phyloP scores from a whole-genome alignment of 2,113 vertebrate species.

The Sminthopsis crassicaudata region DNA sequence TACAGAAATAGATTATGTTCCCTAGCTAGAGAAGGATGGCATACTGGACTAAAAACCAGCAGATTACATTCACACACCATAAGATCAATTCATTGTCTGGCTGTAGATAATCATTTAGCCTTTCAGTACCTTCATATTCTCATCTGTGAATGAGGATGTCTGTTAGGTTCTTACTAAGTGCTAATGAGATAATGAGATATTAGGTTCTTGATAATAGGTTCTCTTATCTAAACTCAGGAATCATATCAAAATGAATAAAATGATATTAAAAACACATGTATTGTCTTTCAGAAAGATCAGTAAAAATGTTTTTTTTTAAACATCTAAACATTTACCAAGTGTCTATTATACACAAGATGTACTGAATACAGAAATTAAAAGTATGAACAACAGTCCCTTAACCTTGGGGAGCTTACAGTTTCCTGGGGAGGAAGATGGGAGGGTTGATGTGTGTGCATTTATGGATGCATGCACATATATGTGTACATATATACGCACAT shows the following conservation, averaged over 20 bases:
- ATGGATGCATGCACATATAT: not conserved
- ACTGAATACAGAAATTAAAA: rapidly evolving
- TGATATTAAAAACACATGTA: not conserved
- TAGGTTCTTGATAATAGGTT: too few relatives aligned
- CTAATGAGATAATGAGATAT: too few relatives aligned
- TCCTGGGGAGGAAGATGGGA: not conserved
- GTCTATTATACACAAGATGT: too few relatives aligned
- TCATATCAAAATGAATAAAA: not conserved
- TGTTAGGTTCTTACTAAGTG: too few relatives aligned
- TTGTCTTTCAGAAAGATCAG: not conserved
- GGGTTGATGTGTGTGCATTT: not conserved
- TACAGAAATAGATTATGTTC: not conserved
- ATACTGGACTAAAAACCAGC: not conserved
- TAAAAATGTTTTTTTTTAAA: not conserved
- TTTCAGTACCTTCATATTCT: not conserved
- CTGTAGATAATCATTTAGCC: not conserved
- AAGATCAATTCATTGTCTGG: not conserved
- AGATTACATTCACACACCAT: not conserved
- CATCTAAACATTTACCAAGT: not conserved
- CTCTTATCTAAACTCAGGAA: not conserved
- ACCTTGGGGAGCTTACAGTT: not conserved
- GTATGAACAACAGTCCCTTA: not conserved
- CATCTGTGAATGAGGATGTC: not conserved
- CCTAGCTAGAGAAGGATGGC: not conserved
- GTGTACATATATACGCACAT: not conserved